These are phyloP conservation scores for Darevskia mixta DNA, from an alignment of 2,797 vertebrate species.

Conservation along the genomic window DNA sequence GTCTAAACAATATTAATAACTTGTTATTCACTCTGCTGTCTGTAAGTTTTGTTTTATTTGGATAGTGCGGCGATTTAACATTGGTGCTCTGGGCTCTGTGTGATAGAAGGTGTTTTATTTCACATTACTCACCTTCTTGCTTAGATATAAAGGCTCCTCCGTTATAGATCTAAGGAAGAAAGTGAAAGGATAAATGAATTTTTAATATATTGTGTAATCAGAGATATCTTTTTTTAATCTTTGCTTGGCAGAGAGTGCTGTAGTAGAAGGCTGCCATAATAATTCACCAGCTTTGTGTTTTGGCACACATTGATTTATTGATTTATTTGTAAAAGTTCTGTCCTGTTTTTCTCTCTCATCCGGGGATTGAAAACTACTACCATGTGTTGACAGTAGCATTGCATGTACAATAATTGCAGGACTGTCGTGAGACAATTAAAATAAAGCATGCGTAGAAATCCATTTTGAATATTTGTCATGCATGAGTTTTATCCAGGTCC, in stretches of 20 bases:
- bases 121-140: conserved; percentile 1
- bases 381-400: not conserved
- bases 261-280: not conserved
- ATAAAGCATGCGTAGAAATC: not conserved
- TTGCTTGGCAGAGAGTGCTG: conserved; percentile 11
- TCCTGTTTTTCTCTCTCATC: not conserved
- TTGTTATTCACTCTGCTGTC: not conserved
- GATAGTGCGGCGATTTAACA: not conserved
- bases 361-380: not conserved
- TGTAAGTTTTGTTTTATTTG: not conserved
- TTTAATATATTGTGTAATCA: conserved; percentile 1
- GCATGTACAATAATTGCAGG: not conserved
- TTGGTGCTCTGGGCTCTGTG: not conserved
- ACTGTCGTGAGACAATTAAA: not conserved
- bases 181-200: not conserved
- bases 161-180: not conserved
- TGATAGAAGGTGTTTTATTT: not conserved
- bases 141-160: not conserved
- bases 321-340: not conserved
- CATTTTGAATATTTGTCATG: not conserved
- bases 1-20: not conserved
- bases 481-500: not conserved
- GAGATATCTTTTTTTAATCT: conserved; percentile 2
- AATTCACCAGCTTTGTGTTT: conserved; percentile 2
- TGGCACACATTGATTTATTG: not conserved